These are phyloP conservation scores for Aleadryas rufinucha DNA, from an alignment of 2,113 vertebrate genomes.

Conservation along the genomic window DNA sequence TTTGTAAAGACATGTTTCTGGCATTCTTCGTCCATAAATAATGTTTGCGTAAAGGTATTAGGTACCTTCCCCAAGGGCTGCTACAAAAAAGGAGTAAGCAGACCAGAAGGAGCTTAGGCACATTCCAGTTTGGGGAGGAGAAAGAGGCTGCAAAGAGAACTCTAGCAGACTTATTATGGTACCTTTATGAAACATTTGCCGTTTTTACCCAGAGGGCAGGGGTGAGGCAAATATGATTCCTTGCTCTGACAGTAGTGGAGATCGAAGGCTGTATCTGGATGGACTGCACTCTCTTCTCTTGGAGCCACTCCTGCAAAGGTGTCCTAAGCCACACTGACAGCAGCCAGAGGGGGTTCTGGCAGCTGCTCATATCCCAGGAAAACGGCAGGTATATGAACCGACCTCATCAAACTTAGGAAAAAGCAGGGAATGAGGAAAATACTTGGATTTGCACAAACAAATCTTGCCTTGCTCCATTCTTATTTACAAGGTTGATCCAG, in stretches of 20 bases:
- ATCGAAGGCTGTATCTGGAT: neutral
- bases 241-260: neutral
- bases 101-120: conserved; percentile 34
- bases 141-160: conserved; percentile 18
- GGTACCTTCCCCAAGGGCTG: conserved; percentile 34
- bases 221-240: neutral
- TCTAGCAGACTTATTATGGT: neutral
- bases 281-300: neutral
- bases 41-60: neutral
- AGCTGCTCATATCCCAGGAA: neutral
- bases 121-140: conserved; percentile 59
- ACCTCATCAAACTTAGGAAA: neutral
- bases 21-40: conserved; percentile 19
- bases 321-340: neutral
- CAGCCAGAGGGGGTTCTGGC: conserved; percentile 22
- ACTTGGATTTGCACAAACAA: neutral
- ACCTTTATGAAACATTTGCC: conserved; percentile 22
- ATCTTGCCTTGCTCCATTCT: neutral
- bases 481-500: neutral
- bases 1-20: conserved; percentile 42
- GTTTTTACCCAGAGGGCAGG: conserved; percentile 24
- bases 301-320: neutral
- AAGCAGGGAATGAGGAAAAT: neutral
- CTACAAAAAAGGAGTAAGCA: conserved; percentile 17
- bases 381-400: neutral